Evolutionary conservation across 2,113 vertebrate species (phyloP).

Genomic region (Neoarius graeffei): DNA sequence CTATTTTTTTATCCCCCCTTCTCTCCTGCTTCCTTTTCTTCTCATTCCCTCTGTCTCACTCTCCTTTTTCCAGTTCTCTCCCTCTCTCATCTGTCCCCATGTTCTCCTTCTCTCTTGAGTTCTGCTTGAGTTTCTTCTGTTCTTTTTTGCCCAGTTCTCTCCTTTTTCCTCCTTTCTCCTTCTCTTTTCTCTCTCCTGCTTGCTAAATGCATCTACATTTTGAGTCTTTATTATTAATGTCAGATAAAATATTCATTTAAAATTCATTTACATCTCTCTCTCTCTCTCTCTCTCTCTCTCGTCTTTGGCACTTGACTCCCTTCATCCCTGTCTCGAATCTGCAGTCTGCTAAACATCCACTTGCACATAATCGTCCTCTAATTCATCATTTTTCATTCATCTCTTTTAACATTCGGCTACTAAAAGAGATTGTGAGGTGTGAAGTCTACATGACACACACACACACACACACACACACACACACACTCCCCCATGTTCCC

Average conservation of each 20-base stretch:
- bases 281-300: not conserved
- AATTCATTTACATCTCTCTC: not conserved
- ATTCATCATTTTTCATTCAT: not conserved
- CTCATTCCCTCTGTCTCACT: not conserved
- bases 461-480: not conserved
- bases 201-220: not conserved
- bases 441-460: not conserved
- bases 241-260: not conserved
- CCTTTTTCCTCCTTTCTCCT: not conserved
- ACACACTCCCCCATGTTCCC: not conserved
- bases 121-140: not conserved
- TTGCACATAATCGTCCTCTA: not conserved
- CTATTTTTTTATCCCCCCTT: not conserved
- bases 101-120: not conserved
- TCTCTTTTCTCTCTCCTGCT: not conserved
- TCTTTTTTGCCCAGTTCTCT: not conserved
- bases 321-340: not conserved
- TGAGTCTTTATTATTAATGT: not conserved
- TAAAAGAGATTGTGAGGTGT: slow-evolving; percentile 11
- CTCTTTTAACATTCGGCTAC: not conserved
- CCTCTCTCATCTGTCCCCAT: not conserved
- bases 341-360: not conserved
- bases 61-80: not conserved
- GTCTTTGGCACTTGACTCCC: not conserved
- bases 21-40: not conserved